Evolutionary conservation across 2,113 vertebrate species (phyloP).

Genomic region (Pogonocichla stellata): DNA sequence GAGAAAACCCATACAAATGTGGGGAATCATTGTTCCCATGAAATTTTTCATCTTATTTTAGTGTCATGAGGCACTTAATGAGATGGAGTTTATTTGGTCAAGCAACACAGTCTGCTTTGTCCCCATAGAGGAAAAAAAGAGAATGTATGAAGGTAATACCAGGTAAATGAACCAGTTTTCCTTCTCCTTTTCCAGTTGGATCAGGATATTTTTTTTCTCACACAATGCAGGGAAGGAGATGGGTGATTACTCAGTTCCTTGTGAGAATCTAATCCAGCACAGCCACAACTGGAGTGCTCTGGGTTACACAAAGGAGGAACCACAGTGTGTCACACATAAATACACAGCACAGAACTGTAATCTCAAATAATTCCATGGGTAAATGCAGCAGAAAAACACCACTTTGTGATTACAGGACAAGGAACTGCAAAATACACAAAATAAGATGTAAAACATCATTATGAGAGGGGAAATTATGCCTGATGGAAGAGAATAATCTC

Average conservation of each 20-base stretch:
- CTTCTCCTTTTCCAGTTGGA: background rate
- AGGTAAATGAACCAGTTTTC: background rate
- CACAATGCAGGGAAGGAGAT: background rate
- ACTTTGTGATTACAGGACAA: background rate
- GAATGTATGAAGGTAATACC: background rate
- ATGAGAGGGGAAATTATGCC: background rate
- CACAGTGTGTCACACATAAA: background rate
- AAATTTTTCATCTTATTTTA: background rate
- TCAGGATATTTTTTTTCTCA: background rate
- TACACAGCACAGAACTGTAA: rapidly evolving
- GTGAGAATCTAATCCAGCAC: background rate
- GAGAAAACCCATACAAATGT: background rate
- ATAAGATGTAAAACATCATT: background rate
- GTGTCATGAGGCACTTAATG: background rate
- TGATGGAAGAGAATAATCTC: background rate
- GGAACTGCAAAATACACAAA: background rate
- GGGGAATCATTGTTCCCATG: background rate
- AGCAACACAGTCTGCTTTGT: background rate
- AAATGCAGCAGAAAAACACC: background rate
- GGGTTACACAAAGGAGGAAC: background rate
- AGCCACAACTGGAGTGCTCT: background rate
- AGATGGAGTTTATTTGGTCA: background rate
- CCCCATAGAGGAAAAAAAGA: background rate
- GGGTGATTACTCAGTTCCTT: background rate
- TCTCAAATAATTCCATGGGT: background rate